A percentile compares a stretch with the other conserved stretches of the same genome.
Conservation (phyloP, 2,888 invertebrate species). For the Phragmatobia fuliginosa region DNA sequence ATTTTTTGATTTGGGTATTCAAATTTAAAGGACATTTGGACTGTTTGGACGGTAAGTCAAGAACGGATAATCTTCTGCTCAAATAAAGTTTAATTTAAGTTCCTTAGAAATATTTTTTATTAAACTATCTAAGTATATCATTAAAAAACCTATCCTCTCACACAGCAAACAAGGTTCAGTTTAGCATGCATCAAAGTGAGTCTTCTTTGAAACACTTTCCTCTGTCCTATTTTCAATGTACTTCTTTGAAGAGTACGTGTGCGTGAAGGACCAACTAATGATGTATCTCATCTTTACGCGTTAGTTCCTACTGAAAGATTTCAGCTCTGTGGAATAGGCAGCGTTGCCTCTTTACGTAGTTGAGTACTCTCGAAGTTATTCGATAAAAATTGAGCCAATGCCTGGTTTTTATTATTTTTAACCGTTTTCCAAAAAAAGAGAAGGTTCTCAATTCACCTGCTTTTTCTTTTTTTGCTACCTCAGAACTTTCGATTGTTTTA, state of each 20-base stretch:
- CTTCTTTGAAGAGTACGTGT: neutral
- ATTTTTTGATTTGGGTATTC: too few relatives aligned
- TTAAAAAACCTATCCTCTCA: neutral
- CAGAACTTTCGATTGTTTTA: too few relatives aligned
- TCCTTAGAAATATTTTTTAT: neutral
- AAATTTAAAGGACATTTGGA: too few relatives aligned
- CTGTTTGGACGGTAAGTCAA: too few relatives aligned
- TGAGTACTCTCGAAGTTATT: neutral
- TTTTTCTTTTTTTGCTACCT: too few relatives aligned
- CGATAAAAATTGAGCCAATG: neutral
- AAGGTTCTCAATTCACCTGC: too few relatives aligned
- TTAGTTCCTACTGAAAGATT: neutral
- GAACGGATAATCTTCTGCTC: neutral
- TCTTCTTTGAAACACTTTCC: neutral
- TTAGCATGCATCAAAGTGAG: neutral
- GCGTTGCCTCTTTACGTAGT: neutral
- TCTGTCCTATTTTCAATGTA: neutral
- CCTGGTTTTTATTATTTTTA: neutral
- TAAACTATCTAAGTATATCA: neutral
- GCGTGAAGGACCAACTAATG: neutral
- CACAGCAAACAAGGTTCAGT: neutral
- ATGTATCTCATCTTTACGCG: neutral
- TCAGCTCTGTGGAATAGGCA: neutral
- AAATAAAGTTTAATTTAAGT: neutral
- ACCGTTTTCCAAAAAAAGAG: too few relatives aligned